Percentiles rank a stretch among this genome's conserved stretches.
These are phyloP conservation scores for Colinus virginianus DNA, from an alignment of 2,113 vertebrate species.

Conservation along the genomic window DNA sequence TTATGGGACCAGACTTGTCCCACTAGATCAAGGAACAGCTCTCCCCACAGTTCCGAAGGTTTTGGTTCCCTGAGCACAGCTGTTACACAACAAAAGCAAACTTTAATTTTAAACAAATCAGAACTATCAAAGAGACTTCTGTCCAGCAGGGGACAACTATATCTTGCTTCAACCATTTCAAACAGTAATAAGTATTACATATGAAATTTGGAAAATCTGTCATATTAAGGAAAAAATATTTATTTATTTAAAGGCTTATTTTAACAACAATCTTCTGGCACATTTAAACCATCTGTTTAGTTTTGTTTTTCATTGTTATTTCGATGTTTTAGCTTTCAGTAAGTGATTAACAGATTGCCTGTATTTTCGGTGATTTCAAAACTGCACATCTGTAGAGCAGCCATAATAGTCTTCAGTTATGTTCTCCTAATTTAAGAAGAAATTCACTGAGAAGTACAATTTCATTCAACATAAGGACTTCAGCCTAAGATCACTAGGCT, in stretches of 20 bases:
- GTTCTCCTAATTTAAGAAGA: neutral
- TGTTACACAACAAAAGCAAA: neutral
- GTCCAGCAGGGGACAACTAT: neutral
- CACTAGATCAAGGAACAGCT: neutral
- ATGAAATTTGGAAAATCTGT: neutral
- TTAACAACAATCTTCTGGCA: neutral
- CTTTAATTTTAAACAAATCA: neutral
- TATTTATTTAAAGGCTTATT: neutral
- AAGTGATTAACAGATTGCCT: neutral
- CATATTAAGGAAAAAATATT: neutral
- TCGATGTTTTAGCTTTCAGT: neutral
- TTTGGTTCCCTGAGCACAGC: neutral
- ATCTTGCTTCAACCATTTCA: neutral
- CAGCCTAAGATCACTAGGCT: neutral
- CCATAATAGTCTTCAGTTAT: neutral
- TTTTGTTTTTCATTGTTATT: neutral
- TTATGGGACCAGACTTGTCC: neutral
- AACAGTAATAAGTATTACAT: neutral
- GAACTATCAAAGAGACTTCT: neutral
- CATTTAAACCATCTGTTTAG: neutral
- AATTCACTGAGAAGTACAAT: neutral
- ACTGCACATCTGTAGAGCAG: neutral
- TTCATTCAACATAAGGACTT: neutral
- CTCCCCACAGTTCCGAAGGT: neutral
- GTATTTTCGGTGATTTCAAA: neutral